Conservation (phyloP, 2,797 vertebrate species). For the Scomberomorus guttatus region DNA sequence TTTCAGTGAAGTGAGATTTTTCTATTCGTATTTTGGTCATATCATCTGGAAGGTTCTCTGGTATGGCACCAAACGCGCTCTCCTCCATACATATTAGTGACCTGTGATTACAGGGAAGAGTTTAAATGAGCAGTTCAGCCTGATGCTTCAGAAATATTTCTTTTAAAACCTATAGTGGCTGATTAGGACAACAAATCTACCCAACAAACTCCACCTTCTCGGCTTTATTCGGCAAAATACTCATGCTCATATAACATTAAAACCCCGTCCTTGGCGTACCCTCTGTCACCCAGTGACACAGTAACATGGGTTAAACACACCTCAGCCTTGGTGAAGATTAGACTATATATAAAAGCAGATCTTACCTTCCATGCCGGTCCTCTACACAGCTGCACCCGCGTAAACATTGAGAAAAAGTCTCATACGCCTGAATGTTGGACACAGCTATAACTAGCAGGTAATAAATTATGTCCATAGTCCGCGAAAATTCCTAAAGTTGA, state of each 20-base stretch:
- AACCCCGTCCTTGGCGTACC: background rate
- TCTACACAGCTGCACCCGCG: conserved; percentile 90
- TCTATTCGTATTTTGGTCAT: conserved; percentile 93
- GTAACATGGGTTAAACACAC: conserved; percentile 35
- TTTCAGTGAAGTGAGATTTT: conserved; percentile 92
- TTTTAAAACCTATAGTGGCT: background rate
- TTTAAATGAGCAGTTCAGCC: background rate
- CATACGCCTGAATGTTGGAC: conserved; percentile 64
- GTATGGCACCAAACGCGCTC: conserved; percentile 86
- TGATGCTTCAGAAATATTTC: background rate
- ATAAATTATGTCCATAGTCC: conserved; percentile 89
- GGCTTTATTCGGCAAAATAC: background rate
- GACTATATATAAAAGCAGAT: conserved; percentile 17
- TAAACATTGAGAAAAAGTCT: conserved; percentile 83
- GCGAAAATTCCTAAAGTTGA: conserved; percentile 70
- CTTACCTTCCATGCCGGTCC: conserved; percentile 93
- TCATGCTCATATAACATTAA: background rate
- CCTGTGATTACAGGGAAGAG: conserved; percentile 78
- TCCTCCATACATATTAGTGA: conserved; percentile 91
- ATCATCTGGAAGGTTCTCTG: conserved; percentile 87
- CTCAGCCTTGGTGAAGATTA: background rate
- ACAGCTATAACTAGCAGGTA: conserved; percentile 84
- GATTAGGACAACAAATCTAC: background rate
- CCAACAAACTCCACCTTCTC: background rate
- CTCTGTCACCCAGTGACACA: conserved; percentile 37